Evolutionary conservation across 2,113 vertebrate species (phyloP).

Genomic region (crab-eating macaque (Macaca fascicularis)): T2T-MFA8v1.1 NC_088378.1:107217001-107217500

Average conservation of each 20-base stretch:
- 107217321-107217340: neutral
- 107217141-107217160: neutral
- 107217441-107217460: too few relatives aligned
- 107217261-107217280: conserved; percentile 9
- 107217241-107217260: neutral
- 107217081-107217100: neutral
- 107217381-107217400: neutral
- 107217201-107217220: neutral
- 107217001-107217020: neutral
- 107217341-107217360: neutral
- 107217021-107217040: neutral
- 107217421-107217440: neutral
- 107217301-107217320: neutral
- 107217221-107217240: neutral
- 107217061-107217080: neutral
- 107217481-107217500: too few relatives aligned
- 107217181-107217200: neutral
- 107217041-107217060: neutral
- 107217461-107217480: too few relatives aligned
- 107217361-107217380: neutral
- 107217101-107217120: neutral
- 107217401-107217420: neutral
- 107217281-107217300: neutral
- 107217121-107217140: neutral
- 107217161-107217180: neutral